Evolutionary conservation across 1,140 invertebrate genomes (phyloP), one percentile per base, ranked within the genome.

Genomic region (Agrypnia vestita): DNA sequence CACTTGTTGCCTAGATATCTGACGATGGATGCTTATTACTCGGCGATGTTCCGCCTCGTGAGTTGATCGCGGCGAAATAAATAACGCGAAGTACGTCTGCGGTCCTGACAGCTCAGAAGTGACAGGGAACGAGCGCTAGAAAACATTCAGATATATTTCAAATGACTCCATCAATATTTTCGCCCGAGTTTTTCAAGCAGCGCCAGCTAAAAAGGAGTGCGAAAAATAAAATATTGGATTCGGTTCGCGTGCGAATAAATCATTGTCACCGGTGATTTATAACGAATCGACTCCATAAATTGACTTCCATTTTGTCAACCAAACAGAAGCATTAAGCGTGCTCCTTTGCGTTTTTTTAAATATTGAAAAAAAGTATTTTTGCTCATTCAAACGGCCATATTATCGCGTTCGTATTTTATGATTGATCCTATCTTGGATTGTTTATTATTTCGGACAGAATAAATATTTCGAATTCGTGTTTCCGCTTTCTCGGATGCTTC

Each of bases 261-360:
- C 71, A 55, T 55, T 73, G 71, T 73, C 71, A 53, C 8, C 53
- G 71, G 71, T 73, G 71, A 73, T 73, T 73, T 73, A 73, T 73
- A 73, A 55, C 49, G 71, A 73, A 55, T 73, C 71, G 71, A 73
- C 53, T 73, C 71, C 51, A 73, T 73, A 56, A 73, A 73, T 73
- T 73, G 71, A 73, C 71, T 73, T 55, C 49, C 71, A 73, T 73
- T 73, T 73, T 73, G 71, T 73, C 71, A 73, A 73, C 21, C 71
- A 56, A 73, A 73, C 25, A 73, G 25, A 3, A 56, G 10, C 71
- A 73, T 73, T 44, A 43, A 73, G 49, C 25, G 43, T 47, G 35
- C n/a, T 47, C 15, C 46, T 43, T 15, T 15, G 4, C 15, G 46
- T 47, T 69, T 15, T 69, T 15, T 61, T 11, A 61, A 61, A 21